Evolutionary conservation across 1,140 invertebrate genomes (phyloP), one percentile per base, ranked within the genome.

Genomic region (Acromyrmex charruanus): DNA sequence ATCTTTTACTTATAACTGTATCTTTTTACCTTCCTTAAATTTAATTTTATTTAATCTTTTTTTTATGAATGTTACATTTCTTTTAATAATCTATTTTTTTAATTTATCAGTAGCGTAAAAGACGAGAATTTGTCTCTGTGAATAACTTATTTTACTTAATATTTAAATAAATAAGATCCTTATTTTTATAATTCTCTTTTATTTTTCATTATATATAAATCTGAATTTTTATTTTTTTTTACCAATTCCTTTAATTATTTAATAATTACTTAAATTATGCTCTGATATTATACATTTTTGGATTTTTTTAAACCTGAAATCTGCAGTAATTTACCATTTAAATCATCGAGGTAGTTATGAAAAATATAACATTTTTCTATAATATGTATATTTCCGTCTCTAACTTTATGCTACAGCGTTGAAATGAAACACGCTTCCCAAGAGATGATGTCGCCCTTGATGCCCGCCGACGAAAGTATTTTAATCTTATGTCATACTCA

Each of bases 361-460:
- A 79, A 66, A 66, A 35, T n/a, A 4, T 16, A 18, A 80, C 4
- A 66, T 68, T 51, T 6, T 39, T 39, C 2, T 59, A 31, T 82
- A 49, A 82, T 72, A 72, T 44, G 31, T 72, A 7, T 39, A 49
- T 82, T 69, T 80, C 49, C 35, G 49, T 72, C 31, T 44, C 25
- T 49, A 35, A 72, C 80, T 74, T 72, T 14, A 10, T 25, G 63
- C n/a, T 85, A 80, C 88, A 77, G 51, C 18, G 65, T 55, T 51
- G 74, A 89, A 84, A 89, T 91, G 82, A 91, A 89, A 91, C 86
- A 91, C 31, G 77, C 14, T 53, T 87, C 90, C 58, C 74, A 63
- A 28, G 89, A 65, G 71, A 89, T 0, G 75, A 65, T 35, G 74
- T 58, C 49, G 63, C 49, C 69, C 53, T 69, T 86, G 87, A 72